Base-by-base conservation (phyloP, 2,888 invertebrate species). In the Mechanitis mazaeus region DNA sequence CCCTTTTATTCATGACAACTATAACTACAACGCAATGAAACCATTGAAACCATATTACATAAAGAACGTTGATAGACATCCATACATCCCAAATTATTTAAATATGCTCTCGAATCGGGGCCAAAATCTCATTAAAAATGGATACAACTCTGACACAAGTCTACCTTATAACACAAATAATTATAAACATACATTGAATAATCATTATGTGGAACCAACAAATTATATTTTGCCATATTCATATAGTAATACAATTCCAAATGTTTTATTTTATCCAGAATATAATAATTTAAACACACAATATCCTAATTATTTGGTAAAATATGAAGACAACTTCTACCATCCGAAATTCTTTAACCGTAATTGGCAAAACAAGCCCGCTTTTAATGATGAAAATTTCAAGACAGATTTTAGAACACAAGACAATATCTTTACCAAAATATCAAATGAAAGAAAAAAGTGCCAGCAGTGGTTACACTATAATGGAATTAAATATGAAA, bases 381-480 rank as follows among this genome's bases (percentile, higher is more conserved):
- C 31, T 2, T 1, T 31, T 7, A 31, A 31, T 50, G 31, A 33
- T 53, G 45, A 35, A 38, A 20, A 5, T 2, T 9, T 12, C 35
- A 42, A 4, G 9, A 31, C 6, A 45, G n/a, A 33, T 12, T 55
- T 1, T 42, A 42, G 42, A 42, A 9, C 6, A 42, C 6, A 42
- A 42, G 7, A 42, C 42, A 9, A 42, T 42, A 42, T 42, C 9
- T 11, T 0, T 69, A 75, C 46, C 1, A 20, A 11, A 12, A 35
- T 35, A 47, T 7, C 11, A 12, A 28, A 28, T 3, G n/a, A 46
- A 57, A 3, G 76, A 81, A 56, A 76, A 46, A 78, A 77, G 59
- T 85, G 88, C 65, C 80, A 75, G 64, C 65, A 84, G 33, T 87
- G 87, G 85, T 69, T 88, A 3, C 76, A 83, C 65, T 79, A 82